A percentile compares a stretch with the other conserved stretches of the same genome.
Evolutionary conservation across 2,797 vertebrate species (phyloP).

Genomic region (Ciconia nigra): DNA sequence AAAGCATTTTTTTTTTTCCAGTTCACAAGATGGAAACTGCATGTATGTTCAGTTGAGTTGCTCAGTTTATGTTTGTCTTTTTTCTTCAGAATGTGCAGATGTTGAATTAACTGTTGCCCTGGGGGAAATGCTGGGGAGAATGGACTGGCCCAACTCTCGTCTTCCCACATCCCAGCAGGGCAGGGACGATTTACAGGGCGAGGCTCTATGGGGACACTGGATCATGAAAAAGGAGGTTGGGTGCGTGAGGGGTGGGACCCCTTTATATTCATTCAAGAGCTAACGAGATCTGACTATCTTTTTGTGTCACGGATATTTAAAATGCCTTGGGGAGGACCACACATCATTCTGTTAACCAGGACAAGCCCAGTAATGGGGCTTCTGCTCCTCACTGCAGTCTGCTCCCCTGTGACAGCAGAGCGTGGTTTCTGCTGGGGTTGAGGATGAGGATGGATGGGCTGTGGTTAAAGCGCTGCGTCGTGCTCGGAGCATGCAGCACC

Average conservation of each 20-base stretch:
- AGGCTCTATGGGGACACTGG: rapidly evolving
- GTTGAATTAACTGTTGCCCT: not conserved
- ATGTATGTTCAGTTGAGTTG: not conserved
- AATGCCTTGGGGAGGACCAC: not conserved
- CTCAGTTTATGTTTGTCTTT: not conserved
- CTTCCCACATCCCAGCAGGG: not conserved
- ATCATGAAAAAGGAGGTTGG: not conserved
- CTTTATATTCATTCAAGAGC: not conserved
- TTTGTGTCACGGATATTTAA: not conserved
- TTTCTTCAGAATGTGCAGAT: not conserved
- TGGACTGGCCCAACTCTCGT: not conserved
- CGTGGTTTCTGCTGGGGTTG: not conserved
- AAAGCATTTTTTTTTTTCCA: not conserved
- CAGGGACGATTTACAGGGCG: not conserved
- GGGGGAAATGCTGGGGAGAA: not conserved
- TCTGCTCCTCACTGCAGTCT: not conserved
- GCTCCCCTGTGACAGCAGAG: not conserved
- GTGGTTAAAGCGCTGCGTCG: not conserved
- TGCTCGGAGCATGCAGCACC: not conserved
- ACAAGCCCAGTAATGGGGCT: no score
- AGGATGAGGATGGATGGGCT: not conserved
- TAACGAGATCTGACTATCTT: not conserved
- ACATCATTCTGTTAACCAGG: not conserved
- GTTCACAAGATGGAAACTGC: not conserved
- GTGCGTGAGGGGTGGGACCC: not conserved